Evolutionary conservation across 2,888 invertebrate genomes (phyloP).

Genomic region (Eurytoma californica): DNA sequence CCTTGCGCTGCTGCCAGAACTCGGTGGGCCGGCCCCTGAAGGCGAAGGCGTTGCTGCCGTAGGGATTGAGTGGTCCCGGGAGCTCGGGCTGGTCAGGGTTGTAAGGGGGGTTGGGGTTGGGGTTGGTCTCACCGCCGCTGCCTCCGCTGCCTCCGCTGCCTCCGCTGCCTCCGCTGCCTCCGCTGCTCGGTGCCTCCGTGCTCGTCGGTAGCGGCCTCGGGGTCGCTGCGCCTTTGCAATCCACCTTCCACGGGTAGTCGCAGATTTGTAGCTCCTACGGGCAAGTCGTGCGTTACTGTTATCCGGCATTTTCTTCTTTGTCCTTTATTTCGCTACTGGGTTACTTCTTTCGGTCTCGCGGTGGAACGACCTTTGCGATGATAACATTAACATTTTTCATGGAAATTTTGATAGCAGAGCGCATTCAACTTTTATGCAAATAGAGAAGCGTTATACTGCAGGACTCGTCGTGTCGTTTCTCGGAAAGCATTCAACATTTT

Average conservation of each 20-base stretch:
- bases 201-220: slow-evolving; percentile 61
- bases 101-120: slow-evolving; percentile 53
- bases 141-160: neutral
- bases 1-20: slow-evolving; percentile 64
- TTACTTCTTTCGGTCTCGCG: neutral
- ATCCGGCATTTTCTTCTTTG: neutral
- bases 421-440: slow-evolving; percentile 11
- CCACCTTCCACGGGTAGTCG: slow-evolving; percentile 80
- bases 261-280: slow-evolving; percentile 80
- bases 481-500: neutral
- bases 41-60: slow-evolving; percentile 52
- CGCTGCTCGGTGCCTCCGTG: slow-evolving; percentile 6
- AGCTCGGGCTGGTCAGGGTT: slow-evolving; percentile 41
- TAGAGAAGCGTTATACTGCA: neutral
- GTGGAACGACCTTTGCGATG: neutral
- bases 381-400: neutral
- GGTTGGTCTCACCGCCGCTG: slow-evolving; percentile 12
- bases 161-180: neutral
- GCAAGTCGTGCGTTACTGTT: too few species aligned
- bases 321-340: too few species aligned
- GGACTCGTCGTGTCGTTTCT: neutral
- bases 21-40: slow-evolving; percentile 59
- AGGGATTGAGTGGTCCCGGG: slow-evolving; percentile 60
- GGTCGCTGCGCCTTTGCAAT: slow-evolving; percentile 76
- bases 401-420: neutral